phyloP scores from a whole-genome alignment of 2,797 vertebrate species.

The Esox masquinongy region DNA sequence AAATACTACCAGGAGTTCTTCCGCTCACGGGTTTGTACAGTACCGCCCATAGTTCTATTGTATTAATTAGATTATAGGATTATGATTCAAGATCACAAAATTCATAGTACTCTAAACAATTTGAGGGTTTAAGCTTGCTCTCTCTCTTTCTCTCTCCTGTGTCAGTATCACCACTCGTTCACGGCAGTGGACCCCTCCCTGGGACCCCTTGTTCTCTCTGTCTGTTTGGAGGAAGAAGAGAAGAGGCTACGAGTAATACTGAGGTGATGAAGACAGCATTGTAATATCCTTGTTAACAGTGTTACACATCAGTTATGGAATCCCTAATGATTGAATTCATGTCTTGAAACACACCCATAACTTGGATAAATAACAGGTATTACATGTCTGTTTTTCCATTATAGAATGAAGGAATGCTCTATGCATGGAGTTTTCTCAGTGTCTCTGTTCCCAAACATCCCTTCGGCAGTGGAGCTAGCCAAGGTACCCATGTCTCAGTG shows the following conservation, averaged over 20 bases:
- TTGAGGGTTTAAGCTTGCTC: background rate
- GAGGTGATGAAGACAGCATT: slow-evolving; percentile 55
- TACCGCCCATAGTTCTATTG: background rate
- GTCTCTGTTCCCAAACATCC: slow-evolving; percentile 83
- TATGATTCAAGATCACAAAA: background rate
- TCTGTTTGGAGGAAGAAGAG: slow-evolving; percentile 79
- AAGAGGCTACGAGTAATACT: slow-evolving; percentile 75
- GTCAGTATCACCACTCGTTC: slow-evolving; percentile 79
- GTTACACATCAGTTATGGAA: too few relatives aligned
- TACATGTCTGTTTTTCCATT: slow-evolving; percentile 30
- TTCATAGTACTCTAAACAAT: too few relatives aligned
- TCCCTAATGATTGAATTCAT: background rate
- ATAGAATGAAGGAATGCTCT: slow-evolving; percentile 85
- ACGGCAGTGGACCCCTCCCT: slow-evolving; percentile 70
- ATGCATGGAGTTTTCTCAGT: slow-evolving; percentile 83
- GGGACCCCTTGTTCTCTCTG: slow-evolving; percentile 77
- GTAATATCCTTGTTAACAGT: too few relatives aligned
- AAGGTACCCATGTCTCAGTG: slow-evolving; percentile 74
- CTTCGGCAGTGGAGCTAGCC: slow-evolving; percentile 85
- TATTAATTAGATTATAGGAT: background rate
- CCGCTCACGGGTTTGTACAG: slow-evolving; percentile 65
- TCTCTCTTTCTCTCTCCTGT: slow-evolving; percentile 3
- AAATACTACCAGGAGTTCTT: slow-evolving; percentile 76
- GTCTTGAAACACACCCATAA: background rate
- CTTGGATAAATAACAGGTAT: background rate